Evolutionary conservation across 1,140 invertebrate genomes (phyloP), one percentile per base, ranked within the genome.

Genomic region (Aphaenogaster ashmeadi): DNA sequence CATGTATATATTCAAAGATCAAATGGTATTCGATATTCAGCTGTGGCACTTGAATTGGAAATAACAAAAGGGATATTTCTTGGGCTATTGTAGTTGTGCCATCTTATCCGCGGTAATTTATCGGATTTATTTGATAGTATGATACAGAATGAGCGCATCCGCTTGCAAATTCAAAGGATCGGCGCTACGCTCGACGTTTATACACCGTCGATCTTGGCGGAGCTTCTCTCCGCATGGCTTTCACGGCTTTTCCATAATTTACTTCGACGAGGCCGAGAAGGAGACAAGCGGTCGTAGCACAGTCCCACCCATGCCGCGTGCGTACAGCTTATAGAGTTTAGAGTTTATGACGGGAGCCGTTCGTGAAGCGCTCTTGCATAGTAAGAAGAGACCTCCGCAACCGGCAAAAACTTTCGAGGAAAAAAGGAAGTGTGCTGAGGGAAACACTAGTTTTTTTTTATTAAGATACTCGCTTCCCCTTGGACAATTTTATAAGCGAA

Each of bases 191-290:
- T 44, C 56, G 71, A 33, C 64, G 50, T 86, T 86, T 72, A 86
- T 56, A 21, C 47, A 36, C 13, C 56, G 87, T 21, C 36, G 60
- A 89, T 80, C 75, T 74, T 84, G 15, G 27, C 54, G 18, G 4
- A 47, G 54, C 67, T 74, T 52, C 60, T 56, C 67, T 69, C 36
- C 60, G 44, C 88, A 41, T 33, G 56, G 54, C 72, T 86, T 60
- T 74, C 54, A 69, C 9, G 62, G 52, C 79, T 89, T 81, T 78
- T 78, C 50, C 79, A 89, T 86, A 89, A 89, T 89, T 89, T 89
- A 89, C 58, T 77, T 36, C 38, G 13, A 60, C 56, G 69, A 60
- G 18, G 33, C 27, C n/a, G 21, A n/a, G 47, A 81, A 54, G 36
- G 50, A 75, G 79, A 78, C 87, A 64, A 72, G 62, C 41, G 50